Evolutionary conservation across 2,888 invertebrate species (phyloP).

Genomic region (Exephanes ischioxanthus): DNA sequence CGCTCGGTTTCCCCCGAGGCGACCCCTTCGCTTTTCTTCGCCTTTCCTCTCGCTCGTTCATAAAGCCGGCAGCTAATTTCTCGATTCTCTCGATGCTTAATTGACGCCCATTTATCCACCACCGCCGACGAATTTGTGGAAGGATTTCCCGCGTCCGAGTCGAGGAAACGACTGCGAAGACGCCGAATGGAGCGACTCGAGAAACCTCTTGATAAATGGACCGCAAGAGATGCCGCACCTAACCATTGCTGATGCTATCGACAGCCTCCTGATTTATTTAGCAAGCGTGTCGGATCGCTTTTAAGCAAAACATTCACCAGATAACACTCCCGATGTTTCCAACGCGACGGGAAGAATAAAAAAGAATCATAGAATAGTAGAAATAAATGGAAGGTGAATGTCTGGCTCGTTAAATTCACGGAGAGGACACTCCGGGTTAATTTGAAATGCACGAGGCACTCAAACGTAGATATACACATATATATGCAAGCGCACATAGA

Average conservation of each 20-base stretch:
- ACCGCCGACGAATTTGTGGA: constrained; percentile 34
- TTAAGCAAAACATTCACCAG: neutral
- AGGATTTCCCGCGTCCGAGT: constrained; percentile 44
- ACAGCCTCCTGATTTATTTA: constrained; percentile 28
- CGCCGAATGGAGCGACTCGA: neutral
- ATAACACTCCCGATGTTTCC: neutral
- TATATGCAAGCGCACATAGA: neutral
- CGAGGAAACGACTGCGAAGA: constrained; percentile 17
- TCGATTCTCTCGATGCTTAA: constrained; percentile 40
- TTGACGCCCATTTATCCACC: constrained; percentile 37
- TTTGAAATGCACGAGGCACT: constrained; percentile 26
- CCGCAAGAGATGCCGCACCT: constrained; percentile 6
- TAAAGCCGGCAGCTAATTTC: constrained; percentile 41
- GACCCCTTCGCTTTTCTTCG: neutral
- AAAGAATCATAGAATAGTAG: neutral
- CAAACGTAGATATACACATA: neutral
- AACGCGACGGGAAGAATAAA: neutral
- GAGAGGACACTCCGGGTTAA: constrained; percentile 9
- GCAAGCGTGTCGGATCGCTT: neutral
- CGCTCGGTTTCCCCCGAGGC: neutral
- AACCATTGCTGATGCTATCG: constrained; percentile 19
- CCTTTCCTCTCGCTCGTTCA: neutral
- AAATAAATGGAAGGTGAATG: neutral
- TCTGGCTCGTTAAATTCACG: constrained; percentile 17
- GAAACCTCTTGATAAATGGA: constrained; percentile 39